A percentile compares a stretch with the other conserved stretches of the same genome.
Conservation (phyloP, 2,113 vertebrate species). For the Colinus virginianus region DNA sequence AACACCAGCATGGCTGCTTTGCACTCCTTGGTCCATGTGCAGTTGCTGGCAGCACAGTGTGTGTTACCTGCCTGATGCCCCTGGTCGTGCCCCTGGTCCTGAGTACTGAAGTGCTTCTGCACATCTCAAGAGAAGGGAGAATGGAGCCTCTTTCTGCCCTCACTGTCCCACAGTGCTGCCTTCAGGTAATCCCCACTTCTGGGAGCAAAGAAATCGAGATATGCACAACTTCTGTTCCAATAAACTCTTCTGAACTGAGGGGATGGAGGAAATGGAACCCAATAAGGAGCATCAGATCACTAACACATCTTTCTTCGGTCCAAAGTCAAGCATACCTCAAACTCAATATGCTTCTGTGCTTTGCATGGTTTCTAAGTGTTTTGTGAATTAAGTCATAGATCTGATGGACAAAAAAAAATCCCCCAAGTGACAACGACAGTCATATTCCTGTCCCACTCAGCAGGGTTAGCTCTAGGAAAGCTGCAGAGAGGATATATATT, state of each 20-base stretch:
- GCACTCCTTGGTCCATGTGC: background rate
- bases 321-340: background rate
- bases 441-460: rapidly evolving
- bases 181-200: background rate
- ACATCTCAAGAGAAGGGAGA: background rate
- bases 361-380: background rate
- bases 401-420: background rate
- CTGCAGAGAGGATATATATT: background rate
- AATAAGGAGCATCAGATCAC: background rate
- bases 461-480: background rate
- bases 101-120: background rate
- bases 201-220: background rate
- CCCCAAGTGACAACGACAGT: background rate
- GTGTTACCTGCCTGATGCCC: background rate
- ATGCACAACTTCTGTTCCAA: background rate
- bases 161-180: background rate
- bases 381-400: background rate
- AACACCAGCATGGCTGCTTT: background rate
- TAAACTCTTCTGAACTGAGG: background rate
- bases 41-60: background rate
- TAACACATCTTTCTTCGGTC: background rate
- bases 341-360: background rate
- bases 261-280: background rate
- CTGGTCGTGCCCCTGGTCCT: background rate
- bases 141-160: too few relatives aligned